phyloP scores from a whole-genome alignment of 1,140 invertebrate species.

The Drosophila virilis region DNA sequence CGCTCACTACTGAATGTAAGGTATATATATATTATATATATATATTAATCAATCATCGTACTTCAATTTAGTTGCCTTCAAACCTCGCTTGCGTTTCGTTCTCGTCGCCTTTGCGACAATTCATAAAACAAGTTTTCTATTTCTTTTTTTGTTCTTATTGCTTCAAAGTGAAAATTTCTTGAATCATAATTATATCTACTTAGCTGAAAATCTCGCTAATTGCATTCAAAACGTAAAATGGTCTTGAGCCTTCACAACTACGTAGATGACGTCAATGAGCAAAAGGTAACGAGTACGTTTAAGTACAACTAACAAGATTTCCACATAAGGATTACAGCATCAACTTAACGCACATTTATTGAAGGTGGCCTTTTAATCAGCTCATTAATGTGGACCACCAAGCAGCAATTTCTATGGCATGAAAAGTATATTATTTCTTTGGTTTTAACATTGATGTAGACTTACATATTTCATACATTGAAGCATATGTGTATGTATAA shows the following conservation, averaged over 20 bases:
- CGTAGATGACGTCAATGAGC: slow-evolving; percentile 46
- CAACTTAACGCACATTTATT: too few species aligned
- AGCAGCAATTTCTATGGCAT: too few species aligned
- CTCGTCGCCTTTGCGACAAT: not conserved
- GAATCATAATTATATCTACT: not conserved
- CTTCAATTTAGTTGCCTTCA: slow-evolving; percentile 39
- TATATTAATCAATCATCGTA: slow-evolving; percentile 7
- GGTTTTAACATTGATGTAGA: too few species aligned
- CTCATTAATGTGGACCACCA: too few species aligned
- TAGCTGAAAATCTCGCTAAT: not conserved
- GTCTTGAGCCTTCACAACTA: slow-evolving; percentile 67
- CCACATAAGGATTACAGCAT: too few species aligned
- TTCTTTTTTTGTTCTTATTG: not conserved
- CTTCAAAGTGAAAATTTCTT: not conserved
- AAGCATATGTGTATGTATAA: too few species aligned
- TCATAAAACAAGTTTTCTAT: not conserved
- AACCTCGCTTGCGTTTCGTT: slow-evolving; percentile 3
- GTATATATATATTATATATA: slow-evolving; percentile 1
- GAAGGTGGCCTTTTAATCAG: too few species aligned
- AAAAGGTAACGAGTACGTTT: slow-evolving; percentile 43
- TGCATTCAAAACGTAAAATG: slow-evolving; percentile 33
- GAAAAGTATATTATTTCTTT: too few species aligned
- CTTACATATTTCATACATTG: too few species aligned
- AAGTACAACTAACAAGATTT: too few species aligned
- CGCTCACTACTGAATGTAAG: not conserved